phyloP scores from a whole-genome alignment of 2,888 invertebrate genomes.

The Zygogramma bicolorata region DNA sequence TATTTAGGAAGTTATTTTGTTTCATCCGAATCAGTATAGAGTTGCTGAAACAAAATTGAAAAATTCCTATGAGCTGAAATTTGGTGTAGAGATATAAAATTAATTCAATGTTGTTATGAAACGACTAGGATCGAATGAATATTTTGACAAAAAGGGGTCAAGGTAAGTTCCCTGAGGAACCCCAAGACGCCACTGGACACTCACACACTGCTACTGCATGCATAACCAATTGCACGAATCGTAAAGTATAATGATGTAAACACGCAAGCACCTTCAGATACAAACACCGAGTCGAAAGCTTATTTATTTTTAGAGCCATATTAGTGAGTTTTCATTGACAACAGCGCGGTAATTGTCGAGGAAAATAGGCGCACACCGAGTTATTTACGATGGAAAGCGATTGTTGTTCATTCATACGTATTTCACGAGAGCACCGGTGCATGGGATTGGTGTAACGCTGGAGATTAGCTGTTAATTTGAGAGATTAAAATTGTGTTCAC shows the following conservation, averaged over 20 bases:
- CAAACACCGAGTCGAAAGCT: neutral
- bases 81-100: too few species aligned
- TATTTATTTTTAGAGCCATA: neutral
- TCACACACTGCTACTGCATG: too few species aligned
- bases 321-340: slow-evolving; percentile 2
- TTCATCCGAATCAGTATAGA: too few species aligned
- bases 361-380: neutral
- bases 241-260: neutral
- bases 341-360: neutral
- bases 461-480: slow-evolving; percentile 31
- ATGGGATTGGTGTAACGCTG: slow-evolving; percentile 30
- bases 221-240: too few species aligned
- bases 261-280: neutral
- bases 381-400: slow-evolving; percentile 10
- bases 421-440: slow-evolving; percentile 28
- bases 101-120: too few species aligned
- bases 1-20: too few species aligned
- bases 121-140: too few species aligned
- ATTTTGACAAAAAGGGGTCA: too few species aligned
- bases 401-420: slow-evolving; percentile 23
- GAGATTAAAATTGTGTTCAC: slow-evolving; percentile 18
- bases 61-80: too few species aligned
- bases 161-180: too few species aligned
- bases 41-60: too few species aligned
- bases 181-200: too few species aligned